Evolutionary conservation across 1,140 invertebrate genomes (phyloP), one percentile per base, ranked within the genome.

Genomic region (Trachymyrmex septentrionalis): DNA sequence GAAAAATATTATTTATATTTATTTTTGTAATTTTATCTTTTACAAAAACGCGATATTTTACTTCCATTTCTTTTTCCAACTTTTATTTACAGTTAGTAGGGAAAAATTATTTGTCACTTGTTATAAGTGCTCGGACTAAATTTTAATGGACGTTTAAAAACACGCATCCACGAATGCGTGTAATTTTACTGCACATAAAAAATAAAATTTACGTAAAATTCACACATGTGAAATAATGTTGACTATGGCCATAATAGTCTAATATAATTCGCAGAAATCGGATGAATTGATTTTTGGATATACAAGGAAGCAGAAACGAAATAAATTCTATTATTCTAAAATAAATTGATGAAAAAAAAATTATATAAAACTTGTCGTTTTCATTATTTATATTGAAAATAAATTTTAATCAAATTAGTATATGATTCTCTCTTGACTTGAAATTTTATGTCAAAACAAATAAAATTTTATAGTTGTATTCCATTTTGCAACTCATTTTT

Each of bases 151-250:
- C 14, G 30, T 55, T 80, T 69, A 30, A 69, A 80, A 80, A 53
- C 19, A 80, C 9, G 19, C 63, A 14, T 44, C 10, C 16, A 9
- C n/a, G 12, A 75, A 21, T 10, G 30, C 5, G 30, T 34, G 30
- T 5, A 34, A 34, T 59, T 21, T 16, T 24, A 55, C 14, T 21
- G 34, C n/a, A 30, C 19, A 57, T 61, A 84, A n/a, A n/a, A n/a
- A n/a, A 84, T 55, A 12, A 84, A 55, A n/a, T 84, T 84, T 73
- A 73, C 14, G 69, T n/a, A 9, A 82, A 84, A 14, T 48, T 73
- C 34, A 48, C 67, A 48, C 21, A 34, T 82, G 10, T 48, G 44
- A 84, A 69, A 84, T 61, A 84, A n/a, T 34, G 38, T 73, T 59
- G 19, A 10, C 24, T 53, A 21, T 3, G 24, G 30, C 16, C 19